Evolutionary conservation across 2,888 invertebrate genomes (phyloP).

Genomic region (Megamerina dolium): DNA sequence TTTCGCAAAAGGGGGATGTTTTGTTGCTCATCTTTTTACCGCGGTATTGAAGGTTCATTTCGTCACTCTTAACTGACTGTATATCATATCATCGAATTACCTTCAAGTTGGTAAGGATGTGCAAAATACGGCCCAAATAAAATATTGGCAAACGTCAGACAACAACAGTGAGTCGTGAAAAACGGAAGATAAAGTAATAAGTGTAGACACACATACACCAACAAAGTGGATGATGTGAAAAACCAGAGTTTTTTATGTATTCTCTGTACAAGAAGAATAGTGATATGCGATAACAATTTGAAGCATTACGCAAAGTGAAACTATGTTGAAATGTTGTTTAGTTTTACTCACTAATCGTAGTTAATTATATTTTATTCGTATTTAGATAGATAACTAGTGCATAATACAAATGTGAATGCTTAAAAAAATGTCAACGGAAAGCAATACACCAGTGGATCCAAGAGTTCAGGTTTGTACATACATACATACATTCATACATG

Average conservation of each 20-base stretch:
- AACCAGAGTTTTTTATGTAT: too few species aligned
- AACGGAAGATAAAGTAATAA: not conserved
- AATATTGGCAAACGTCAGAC: constrained; percentile 2
- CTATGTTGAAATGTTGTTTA: too few species aligned
- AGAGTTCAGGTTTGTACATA: constrained; percentile 63
- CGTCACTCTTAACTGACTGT: too few species aligned
- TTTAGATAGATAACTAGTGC: too few species aligned
- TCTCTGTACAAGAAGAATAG: too few species aligned
- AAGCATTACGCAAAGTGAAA: too few species aligned
- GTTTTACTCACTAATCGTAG: too few species aligned
- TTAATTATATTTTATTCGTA: too few species aligned
- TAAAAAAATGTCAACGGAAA: constrained; percentile 47
- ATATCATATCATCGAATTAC: too few species aligned
- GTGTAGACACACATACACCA: not conserved
- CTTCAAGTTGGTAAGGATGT: not conserved
- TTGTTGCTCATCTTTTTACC: not conserved
- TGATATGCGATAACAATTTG: not conserved
- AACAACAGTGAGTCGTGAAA: constrained; percentile 3
- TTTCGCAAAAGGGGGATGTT: not conserved
- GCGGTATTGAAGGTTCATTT: too few species aligned
- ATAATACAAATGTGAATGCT: too few species aligned
- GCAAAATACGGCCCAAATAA: not conserved
- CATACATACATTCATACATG: not conserved
- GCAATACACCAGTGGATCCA: constrained; percentile 69
- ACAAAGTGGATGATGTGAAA: not conserved